Percentiles rank a stretch among this genome's conserved stretches.
phyloP scores from a whole-genome alignment of 2,113 vertebrate genomes.

The Cettia cetti region DNA sequence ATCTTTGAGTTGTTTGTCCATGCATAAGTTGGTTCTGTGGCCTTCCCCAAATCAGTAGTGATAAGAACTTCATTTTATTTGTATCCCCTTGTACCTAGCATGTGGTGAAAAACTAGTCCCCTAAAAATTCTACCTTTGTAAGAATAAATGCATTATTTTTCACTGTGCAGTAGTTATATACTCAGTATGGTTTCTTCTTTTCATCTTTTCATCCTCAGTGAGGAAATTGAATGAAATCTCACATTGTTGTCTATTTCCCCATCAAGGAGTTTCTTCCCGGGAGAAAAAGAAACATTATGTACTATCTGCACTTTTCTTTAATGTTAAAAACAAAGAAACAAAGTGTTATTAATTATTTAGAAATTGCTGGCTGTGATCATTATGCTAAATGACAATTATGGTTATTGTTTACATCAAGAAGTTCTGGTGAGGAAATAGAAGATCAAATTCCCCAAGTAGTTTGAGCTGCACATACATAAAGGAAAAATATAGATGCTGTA shows the following conservation, averaged over 20 bases:
- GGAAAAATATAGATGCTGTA: background rate
- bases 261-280: background rate
- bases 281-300: background rate
- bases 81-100: background rate
- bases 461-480: background rate
- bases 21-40: background rate
- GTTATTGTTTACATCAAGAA: background rate
- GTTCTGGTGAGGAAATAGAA: background rate
- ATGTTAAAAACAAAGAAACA: conserved; percentile 22
- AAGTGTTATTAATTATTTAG: conserved; percentile 31
- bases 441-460: background rate
- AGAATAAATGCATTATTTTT: background rate
- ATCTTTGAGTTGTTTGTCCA: background rate
- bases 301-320: background rate
- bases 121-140: background rate
- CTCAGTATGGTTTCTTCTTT: background rate
- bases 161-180: background rate
- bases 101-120: background rate
- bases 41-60: background rate
- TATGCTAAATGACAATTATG: background rate
- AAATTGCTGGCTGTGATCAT: conserved; percentile 34
- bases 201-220: background rate
- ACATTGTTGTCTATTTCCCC: background rate
- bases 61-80: background rate
- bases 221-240: background rate